Conservation (phyloP, 2,113 vertebrate genomes). For the Oceanodroma tethys region DNA sequence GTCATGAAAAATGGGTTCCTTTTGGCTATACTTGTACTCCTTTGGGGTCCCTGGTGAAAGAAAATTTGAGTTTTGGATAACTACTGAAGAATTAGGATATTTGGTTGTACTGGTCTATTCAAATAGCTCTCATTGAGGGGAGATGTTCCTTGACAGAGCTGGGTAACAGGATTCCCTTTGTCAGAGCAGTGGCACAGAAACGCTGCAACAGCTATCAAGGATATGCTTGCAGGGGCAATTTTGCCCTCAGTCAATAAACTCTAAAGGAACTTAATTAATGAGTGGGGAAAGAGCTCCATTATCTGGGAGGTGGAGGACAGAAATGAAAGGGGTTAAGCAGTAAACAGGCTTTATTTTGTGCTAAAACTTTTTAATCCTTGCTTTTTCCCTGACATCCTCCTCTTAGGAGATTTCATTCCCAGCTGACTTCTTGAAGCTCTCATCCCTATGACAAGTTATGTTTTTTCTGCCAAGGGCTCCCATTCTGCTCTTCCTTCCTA, state of each 20-base stretch:
- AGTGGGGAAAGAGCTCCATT: not conserved
- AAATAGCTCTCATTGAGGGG: not conserved
- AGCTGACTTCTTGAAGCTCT: not conserved
- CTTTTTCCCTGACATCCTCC: not conserved
- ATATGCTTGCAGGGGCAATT: not conserved
- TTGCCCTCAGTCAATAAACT: not conserved
- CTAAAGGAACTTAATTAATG: not conserved
- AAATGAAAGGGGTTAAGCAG: not conserved
- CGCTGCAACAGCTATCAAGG: not conserved
- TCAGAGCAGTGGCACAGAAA: not conserved
- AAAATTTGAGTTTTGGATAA: not conserved
- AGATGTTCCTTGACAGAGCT: not conserved
- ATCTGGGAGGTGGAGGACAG: not conserved
- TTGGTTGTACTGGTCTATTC: not conserved
- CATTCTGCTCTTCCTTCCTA: not conserved
- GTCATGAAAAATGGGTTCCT: not conserved
- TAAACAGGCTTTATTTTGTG: not conserved
- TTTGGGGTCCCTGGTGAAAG: not conserved
- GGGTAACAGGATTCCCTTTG: not conserved
- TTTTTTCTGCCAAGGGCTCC: not conserved
- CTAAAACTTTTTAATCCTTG: not conserved
- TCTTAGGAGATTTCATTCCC: not conserved
- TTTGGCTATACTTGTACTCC: not conserved
- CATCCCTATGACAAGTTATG: not conserved
- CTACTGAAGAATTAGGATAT: not conserved